Evolutionary conservation across 2,113 vertebrate genomes (phyloP), one percentile per base, ranked within the genome.

Genomic region (Neogobius melanostomus): DNA sequence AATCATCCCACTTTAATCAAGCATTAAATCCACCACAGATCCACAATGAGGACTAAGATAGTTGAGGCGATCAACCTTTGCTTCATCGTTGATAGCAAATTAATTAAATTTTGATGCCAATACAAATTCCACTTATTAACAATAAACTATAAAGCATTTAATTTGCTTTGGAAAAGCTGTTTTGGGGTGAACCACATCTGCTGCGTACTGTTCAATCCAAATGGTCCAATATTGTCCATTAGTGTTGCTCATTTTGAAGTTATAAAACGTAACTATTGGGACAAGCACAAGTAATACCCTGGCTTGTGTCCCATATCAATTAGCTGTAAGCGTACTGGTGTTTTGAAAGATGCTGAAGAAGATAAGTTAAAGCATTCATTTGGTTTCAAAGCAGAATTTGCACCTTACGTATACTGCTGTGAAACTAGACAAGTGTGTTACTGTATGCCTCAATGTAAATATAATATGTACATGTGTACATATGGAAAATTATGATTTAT

Each of bases 11-110:
- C 59, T 72, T 65, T 71, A 82, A 82, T 72, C 64, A 82, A 85
- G 73, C 79, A 61, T 71, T 82, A 77, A n/a, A 88, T 88, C 77
- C 75, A 72, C 59, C 75, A 65, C 49, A 74, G 74, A 77, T 82
- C 72, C 70, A 68, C 80, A 17, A 54, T 42, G 57, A 69, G 75
- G 50, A 61, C 78, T 72, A 11, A 81, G 56, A 47, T 77, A 75
- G 49, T 44, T 16, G 51, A 68, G n/a, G 11, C 54, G 56, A 61
- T 70, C 75, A 45, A 87, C 73, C 66, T 88, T 77, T 52, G 75
- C 61, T 60, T 54, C 64, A 53, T 68, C 4, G 51, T 74, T 54
- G 59, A 64, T 61, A n/a, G 60, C 56, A 7, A 51, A 56, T 28
- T 16, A 28, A 17, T 28, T 11, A 28, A 4, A 21, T 16, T 16